Percentiles rank a stretch among this genome's conserved stretches.
These are phyloP conservation scores for Myotis davidii DNA, from an alignment of 2,113 vertebrate species.

Conservation along the genomic window DNA sequence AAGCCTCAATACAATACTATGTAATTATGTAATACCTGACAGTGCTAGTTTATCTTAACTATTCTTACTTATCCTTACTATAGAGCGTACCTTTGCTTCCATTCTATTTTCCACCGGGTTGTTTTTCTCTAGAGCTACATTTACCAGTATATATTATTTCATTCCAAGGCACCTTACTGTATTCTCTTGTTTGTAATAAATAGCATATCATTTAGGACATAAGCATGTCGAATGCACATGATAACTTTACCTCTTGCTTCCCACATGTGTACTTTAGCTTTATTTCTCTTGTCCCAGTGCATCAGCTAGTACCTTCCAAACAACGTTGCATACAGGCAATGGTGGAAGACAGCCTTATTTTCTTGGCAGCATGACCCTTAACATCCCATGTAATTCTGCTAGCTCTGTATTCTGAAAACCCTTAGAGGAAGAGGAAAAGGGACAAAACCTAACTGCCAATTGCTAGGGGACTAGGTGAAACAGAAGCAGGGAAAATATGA, in stretches of 20 bases:
- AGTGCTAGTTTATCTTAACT: background rate
- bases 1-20: background rate
- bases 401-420: constrained; percentile 7
- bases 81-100: background rate
- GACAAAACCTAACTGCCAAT: background rate
- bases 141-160: background rate
- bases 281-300: background rate
- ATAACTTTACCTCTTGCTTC: background rate
- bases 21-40: background rate
- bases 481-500: background rate
- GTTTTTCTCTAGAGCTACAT: constrained; percentile 6
- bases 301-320: background rate
- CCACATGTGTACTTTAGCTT: background rate
- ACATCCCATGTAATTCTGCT: background rate
- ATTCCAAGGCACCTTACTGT: background rate
- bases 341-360: background rate
- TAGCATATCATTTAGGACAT: background rate
- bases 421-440: background rate
- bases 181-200: background rate
- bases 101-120: background rate
- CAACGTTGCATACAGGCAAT: background rate
- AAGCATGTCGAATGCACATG: background rate
- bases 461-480: background rate
- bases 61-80: background rate
- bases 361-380: background rate